phyloP scores from a whole-genome alignment of 2,797 vertebrate genomes.

The Presbytis comata region DNA sequence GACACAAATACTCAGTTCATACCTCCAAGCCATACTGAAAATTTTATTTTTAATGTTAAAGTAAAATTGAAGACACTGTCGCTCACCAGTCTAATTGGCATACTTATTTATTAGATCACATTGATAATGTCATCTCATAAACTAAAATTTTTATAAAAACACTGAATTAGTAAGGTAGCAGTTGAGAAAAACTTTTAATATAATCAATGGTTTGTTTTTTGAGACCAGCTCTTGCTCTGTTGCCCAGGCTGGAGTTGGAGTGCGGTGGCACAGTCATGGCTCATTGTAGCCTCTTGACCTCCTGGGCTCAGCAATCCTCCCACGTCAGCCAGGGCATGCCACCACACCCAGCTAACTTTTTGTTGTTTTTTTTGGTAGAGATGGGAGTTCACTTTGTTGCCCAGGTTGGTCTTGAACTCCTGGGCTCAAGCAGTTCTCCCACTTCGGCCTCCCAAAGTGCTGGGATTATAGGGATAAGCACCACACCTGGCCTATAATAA shows the following conservation, averaged over 20 bases:
- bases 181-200: background rate
- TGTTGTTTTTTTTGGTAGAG: background rate
- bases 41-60: background rate
- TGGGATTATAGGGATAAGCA: background rate
- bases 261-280: background rate
- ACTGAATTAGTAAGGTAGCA: background rate
- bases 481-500: background rate
- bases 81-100: background rate
- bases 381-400: background rate
- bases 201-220: background rate
- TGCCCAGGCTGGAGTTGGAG: background rate
- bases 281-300: background rate
- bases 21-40: background rate
- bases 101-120: background rate
- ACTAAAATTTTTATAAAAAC: background rate
- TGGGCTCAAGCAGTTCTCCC: background rate
- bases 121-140: background rate
- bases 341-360: background rate
- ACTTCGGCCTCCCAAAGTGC: background rate
- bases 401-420: background rate
- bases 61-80: background rate
- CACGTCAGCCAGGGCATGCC: background rate
- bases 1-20: background rate
- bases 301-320: background rate
- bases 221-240: background rate